Conservation (phyloP, 2,888 invertebrate genomes). For the Pedicia rivosa region DNA sequence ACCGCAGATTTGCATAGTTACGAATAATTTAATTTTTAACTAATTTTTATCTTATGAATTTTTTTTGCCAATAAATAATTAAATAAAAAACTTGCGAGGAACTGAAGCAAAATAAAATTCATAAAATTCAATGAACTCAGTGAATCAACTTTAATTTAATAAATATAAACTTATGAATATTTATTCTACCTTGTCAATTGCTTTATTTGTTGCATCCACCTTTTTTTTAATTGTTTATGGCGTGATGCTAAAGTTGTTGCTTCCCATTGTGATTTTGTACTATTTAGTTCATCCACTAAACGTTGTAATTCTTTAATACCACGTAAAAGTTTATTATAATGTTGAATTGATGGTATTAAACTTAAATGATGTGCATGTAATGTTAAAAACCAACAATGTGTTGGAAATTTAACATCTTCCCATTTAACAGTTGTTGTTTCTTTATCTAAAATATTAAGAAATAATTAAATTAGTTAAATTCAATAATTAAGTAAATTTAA, state of each 20-base stretch:
- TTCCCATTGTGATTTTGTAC: slow-evolving; percentile 69
- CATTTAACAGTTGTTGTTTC: slow-evolving; percentile 39
- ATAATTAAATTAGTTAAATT: slow-evolving; percentile 5
- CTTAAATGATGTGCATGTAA: slow-evolving; percentile 88
- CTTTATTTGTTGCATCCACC: slow-evolving; percentile 79
- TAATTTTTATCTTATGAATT: too few species aligned
- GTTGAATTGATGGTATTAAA: slow-evolving; percentile 74
- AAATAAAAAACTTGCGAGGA: too few species aligned
- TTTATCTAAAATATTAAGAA: slow-evolving; percentile 26
- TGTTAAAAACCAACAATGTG: slow-evolving; percentile 94
- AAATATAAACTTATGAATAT: too few species aligned
- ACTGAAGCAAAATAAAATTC: too few species aligned
- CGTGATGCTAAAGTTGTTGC: slow-evolving; percentile 23
- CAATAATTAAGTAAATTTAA: neutral
- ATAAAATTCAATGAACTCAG: too few species aligned
- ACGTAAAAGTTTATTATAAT: slow-evolving; percentile 58
- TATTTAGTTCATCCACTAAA: slow-evolving; percentile 67
- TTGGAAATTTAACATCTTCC: slow-evolving; percentile 80
- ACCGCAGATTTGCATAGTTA: too few species aligned
- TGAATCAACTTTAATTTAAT: too few species aligned
- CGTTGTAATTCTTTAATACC: slow-evolving; percentile 64
- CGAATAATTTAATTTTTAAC: too few species aligned
- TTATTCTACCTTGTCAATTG: slow-evolving; percentile 46
- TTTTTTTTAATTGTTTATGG: slow-evolving; percentile 66
- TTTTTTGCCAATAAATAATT: too few species aligned